These are phyloP conservation scores for Trimorus sp. DNA, from an alignment of 2,888 invertebrate species.

Conservation along the genomic window DNA sequence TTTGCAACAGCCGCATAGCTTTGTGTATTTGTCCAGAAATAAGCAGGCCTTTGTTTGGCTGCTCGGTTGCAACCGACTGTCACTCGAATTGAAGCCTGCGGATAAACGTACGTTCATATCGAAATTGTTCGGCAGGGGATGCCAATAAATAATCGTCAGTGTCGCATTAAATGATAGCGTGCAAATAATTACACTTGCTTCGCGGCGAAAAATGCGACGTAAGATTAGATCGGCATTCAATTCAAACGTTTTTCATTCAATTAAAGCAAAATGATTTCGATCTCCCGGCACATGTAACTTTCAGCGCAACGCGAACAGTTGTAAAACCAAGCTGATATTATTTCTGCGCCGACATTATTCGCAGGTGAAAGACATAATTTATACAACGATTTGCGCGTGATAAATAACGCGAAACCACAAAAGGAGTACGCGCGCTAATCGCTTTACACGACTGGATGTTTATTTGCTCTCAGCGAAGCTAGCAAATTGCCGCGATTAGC, in stretches of 20 bases:
- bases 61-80: conserved; percentile 9
- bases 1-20: conserved; percentile 1
- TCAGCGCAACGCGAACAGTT: conserved; percentile 29
- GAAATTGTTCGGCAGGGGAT: neutral
- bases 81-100: neutral
- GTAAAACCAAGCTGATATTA: conserved; percentile 43
- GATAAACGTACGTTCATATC: neutral
- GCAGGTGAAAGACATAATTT: conserved; percentile 54
- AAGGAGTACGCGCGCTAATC: conserved; percentile 37
- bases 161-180: no score
- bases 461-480: conserved; percentile 16
- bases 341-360: conserved; percentile 19
- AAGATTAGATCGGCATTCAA: conserved; percentile 33
- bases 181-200: conserved; percentile 3
- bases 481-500: neutral
- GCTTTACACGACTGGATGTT: conserved; percentile 1
- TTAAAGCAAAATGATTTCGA: conserved; percentile 44
- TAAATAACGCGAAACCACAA: conserved; percentile 35
- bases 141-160: no score
- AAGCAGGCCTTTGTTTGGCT: conserved; percentile 33
- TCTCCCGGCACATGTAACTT: conserved; percentile 29
- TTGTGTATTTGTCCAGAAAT: conserved; percentile 16
- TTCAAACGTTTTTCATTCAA: conserved; percentile 50
- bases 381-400: conserved; percentile 40
- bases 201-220: conserved; percentile 1